phyloP scores from a whole-genome alignment of 2,797 vertebrate species.

The Arctocebus calabarensis region DNA sequence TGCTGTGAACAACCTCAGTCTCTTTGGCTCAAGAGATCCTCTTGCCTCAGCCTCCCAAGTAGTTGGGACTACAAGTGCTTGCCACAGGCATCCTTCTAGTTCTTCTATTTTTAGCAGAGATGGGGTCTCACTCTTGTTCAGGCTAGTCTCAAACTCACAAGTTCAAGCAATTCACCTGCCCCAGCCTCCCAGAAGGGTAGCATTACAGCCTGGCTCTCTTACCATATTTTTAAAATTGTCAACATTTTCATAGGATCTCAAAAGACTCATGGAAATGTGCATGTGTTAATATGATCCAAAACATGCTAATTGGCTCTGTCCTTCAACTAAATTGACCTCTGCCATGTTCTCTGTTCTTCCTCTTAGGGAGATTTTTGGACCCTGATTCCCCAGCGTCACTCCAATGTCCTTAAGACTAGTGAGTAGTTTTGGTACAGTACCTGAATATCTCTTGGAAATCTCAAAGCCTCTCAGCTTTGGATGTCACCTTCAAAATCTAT shows the following conservation, averaged over 20 bases:
- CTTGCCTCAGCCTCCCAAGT: too few relatives aligned
- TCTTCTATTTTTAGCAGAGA: too few relatives aligned
- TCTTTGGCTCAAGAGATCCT: too few relatives aligned
- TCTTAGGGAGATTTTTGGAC: background rate
- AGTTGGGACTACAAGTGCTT: too few relatives aligned
- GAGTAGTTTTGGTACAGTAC: background rate
- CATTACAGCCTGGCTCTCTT: too few relatives aligned
- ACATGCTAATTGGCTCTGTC: background rate
- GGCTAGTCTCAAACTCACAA: too few relatives aligned
- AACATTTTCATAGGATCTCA: background rate
- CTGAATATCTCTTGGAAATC: background rate
- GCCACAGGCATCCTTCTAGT: too few relatives aligned
- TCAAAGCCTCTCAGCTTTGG: background rate
- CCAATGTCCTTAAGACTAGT: background rate
- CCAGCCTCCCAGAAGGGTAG: too few relatives aligned
- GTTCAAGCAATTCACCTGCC: too few relatives aligned
- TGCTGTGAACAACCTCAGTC: background rate
- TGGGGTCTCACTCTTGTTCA: too few relatives aligned
- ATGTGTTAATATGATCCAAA: background rate
- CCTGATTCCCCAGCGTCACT: background rate
- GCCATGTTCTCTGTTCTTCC: background rate
- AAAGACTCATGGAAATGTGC: background rate
- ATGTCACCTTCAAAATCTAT: background rate
- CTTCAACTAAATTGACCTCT: background rate
- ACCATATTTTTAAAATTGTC: background rate